Evolutionary conservation across 2,888 invertebrate genomes (phyloP).

Genomic region (Drosophila multiciliata): DNA sequence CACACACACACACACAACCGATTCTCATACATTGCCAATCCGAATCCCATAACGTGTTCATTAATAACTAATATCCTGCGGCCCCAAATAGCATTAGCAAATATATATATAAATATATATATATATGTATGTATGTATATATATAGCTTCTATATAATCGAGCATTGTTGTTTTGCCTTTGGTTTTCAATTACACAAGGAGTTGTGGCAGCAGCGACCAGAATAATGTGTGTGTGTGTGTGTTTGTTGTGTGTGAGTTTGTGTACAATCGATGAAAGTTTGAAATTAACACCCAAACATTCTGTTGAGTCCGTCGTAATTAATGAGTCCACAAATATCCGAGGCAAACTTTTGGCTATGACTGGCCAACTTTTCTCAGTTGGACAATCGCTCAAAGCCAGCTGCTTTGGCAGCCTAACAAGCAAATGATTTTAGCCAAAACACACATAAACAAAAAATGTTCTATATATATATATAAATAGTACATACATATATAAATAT

Average conservation of each 20-base stretch:
- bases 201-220: conserved; percentile 42
- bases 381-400: conserved; percentile 72
- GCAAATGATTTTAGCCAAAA: conserved; percentile 70
- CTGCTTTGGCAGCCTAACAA: conserved; percentile 65
- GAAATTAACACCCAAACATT: conserved; percentile 76
- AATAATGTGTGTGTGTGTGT: conserved; percentile 32
- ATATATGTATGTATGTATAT: neutral
- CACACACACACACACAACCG: conserved; percentile 22
- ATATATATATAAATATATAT: conserved; percentile 10
- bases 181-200: conserved; percentile 76
- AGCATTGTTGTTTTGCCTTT: conserved; percentile 73
- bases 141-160: conserved; percentile 35
- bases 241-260: conserved; percentile 28
- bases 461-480: neutral
- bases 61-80: conserved; percentile 81
- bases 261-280: conserved; percentile 74
- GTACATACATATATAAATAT: neutral
- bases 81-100: conserved; percentile 75
- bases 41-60: conserved; percentile 66
- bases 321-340: conserved; percentile 72
- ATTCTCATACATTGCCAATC: conserved; percentile 25
- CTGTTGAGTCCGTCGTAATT: conserved; percentile 65
- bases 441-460: conserved; percentile 2
- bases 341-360: conserved; percentile 57
- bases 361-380: conserved; percentile 53